These are phyloP conservation scores for Ornithoptera alexandrae DNA, from an alignment of 2,888 invertebrate species.

Conservation along the genomic window DNA sequence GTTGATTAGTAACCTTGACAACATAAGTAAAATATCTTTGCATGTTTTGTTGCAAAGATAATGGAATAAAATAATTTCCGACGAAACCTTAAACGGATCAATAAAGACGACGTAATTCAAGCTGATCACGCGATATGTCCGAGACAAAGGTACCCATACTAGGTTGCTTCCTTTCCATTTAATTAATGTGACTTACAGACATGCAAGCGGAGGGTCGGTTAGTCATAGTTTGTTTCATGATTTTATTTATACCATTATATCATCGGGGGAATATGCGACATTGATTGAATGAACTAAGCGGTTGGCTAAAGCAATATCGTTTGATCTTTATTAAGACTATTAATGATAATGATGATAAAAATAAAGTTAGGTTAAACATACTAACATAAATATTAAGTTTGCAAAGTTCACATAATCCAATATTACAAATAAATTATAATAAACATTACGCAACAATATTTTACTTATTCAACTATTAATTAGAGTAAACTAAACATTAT, in stretches of 20 bases:
- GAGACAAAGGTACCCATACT: constrained; percentile 59
- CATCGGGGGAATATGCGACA: constrained; percentile 20
- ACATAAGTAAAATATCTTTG: constrained; percentile 49
- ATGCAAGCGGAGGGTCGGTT: constrained; percentile 50
- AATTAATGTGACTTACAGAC: constrained; percentile 66
- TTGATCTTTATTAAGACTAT: neutral
- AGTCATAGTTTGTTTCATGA: constrained; percentile 36
- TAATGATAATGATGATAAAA: too few species aligned
- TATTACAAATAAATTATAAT: too few species aligned
- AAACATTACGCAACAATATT: too few species aligned
- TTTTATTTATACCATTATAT: constrained; percentile 31
- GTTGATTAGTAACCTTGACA: constrained; percentile 55
- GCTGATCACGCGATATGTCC: constrained; percentile 70
- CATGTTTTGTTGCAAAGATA: constrained; percentile 63
- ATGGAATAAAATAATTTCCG: constrained; percentile 71
- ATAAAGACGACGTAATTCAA: constrained; percentile 67
- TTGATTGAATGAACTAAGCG: constrained; percentile 18
- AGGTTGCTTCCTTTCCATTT: constrained; percentile 53
- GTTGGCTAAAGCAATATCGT: neutral
- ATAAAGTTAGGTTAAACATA: neutral
- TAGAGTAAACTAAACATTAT: too few species aligned
- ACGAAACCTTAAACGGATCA: constrained; percentile 66
- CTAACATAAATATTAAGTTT: neutral
- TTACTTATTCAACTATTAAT: neutral
- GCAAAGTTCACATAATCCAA: neutral